These are phyloP conservation scores for Delichon dasypus DNA, from an alignment of 2,797 vertebrate species.

Conservation along the genomic window DNA sequence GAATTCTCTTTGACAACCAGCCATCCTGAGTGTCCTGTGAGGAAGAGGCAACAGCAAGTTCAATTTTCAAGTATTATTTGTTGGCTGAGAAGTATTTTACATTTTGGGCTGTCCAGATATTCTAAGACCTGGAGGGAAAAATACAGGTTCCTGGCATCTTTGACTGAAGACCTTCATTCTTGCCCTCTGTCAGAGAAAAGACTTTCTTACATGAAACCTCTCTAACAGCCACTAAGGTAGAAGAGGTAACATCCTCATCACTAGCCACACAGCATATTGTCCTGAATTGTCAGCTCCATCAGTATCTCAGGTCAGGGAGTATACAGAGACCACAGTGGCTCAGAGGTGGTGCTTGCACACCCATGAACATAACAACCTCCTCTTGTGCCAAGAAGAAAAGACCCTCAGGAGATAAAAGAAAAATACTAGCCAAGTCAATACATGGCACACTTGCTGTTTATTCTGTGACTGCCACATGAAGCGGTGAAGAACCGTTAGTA, in stretches of 20 bases:
- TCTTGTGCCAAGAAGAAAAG: neutral
- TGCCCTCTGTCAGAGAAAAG: neutral
- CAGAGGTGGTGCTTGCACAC: neutral
- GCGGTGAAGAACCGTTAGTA: neutral
- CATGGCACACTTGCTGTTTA: neutral
- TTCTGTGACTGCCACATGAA: neutral
- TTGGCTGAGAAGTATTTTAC: neutral
- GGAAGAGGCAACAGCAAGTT: neutral
- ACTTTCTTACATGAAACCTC: rapidly evolving
- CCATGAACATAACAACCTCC: neutral
- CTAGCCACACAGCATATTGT: neutral
- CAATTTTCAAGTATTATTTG: neutral
- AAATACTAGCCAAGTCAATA: neutral
- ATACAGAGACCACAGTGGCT: neutral
- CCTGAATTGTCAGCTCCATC: neutral
- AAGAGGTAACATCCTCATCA: neutral
- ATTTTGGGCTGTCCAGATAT: neutral
- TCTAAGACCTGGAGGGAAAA: neutral
- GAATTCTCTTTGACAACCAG: neutral
- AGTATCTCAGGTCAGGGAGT: neutral
- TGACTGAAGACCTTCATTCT: neutral
- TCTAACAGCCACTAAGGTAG: neutral
- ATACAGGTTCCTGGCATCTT: neutral
- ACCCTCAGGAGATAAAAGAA: neutral
- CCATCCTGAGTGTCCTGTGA: neutral